A percentile compares a stretch with the other conserved stretches of the same genome.
These are phyloP conservation scores for Plagodis pulveraria DNA, from an alignment of 2,888 invertebrate genomes.

Conservation along the genomic window DNA sequence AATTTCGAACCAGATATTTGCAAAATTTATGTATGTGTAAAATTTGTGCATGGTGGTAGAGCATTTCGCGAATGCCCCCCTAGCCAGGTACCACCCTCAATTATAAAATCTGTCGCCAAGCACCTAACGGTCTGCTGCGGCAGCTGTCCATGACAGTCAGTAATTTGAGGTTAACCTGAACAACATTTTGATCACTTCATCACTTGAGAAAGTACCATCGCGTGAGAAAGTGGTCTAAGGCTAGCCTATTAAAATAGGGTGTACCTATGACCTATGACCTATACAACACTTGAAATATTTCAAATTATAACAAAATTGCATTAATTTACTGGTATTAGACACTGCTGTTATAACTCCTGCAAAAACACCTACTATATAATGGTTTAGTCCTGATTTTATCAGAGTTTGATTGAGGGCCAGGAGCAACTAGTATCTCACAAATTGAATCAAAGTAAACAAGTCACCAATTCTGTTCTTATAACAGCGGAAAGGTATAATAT, in stretches of 20 bases:
- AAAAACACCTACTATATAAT: constrained; percentile 55
- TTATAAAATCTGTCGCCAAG: too few species aligned
- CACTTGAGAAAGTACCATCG: too few species aligned
- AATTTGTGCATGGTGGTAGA: too few species aligned
- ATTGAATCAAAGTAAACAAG: constrained; percentile 55
- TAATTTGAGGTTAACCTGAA: too few species aligned
- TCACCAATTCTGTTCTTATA: constrained; percentile 40
- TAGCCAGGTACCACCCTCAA: too few species aligned
- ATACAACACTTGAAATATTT: constrained; percentile 28
- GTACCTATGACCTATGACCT: constrained; percentile 12
- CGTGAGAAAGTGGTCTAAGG: too few species aligned
- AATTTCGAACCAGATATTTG: constrained; percentile 52
- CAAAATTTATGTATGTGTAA: too few species aligned
- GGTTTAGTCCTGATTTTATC: constrained; percentile 3
- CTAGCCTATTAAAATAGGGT: too few species aligned
- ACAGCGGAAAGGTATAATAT: constrained; percentile 46
- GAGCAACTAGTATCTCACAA: constrained; percentile 43
- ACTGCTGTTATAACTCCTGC: constrained; percentile 53
- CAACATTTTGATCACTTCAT: too few species aligned
- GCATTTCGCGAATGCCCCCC: too few species aligned
- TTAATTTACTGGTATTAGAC: constrained; percentile 45
- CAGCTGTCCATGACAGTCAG: too few species aligned
- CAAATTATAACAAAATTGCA: constrained; percentile 36
- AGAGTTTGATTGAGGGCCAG: constrained; percentile 33
- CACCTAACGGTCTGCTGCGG: too few species aligned